phyloP scores from a whole-genome alignment of 2,888 invertebrate species.

The Drosophila hamatofila region DNA sequence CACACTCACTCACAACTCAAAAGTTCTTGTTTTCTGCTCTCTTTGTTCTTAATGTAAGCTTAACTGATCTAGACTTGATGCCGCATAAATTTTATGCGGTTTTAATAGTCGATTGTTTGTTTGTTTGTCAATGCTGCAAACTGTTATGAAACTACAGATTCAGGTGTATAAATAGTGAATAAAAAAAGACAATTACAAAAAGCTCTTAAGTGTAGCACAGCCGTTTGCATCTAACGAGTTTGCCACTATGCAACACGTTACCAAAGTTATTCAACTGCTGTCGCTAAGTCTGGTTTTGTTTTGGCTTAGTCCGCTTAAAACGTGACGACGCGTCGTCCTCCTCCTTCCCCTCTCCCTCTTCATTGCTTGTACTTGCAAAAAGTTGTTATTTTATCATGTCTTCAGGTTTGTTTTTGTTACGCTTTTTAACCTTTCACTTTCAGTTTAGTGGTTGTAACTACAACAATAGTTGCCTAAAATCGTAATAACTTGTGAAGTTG shows the following conservation, averaged over 20 bases:
- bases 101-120: slow-evolving; percentile 10
- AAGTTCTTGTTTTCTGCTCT: slow-evolving; percentile 1
- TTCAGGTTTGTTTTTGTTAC: slow-evolving; percentile 23
- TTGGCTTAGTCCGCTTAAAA: slow-evolving; percentile 6
- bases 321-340: slow-evolving; percentile 23
- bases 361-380: slow-evolving; percentile 51
- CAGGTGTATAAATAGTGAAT: slow-evolving; percentile 8
- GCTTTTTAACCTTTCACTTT: slow-evolving; percentile 76
- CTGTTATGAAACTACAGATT: slow-evolving; percentile 21
- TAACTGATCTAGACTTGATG: slow-evolving; percentile 39
- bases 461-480: slow-evolving; percentile 1
- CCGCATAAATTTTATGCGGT: neutral
- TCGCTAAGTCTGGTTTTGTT: slow-evolving; percentile 1
- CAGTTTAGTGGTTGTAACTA: slow-evolving; percentile 41
- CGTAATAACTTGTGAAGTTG: neutral
- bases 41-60: slow-evolving; percentile 16
- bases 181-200: slow-evolving; percentile 10
- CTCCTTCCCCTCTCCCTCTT: neutral
- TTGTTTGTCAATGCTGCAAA: slow-evolving; percentile 9
- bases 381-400: slow-evolving; percentile 37
- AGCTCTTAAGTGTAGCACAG: slow-evolving; percentile 10
- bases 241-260: slow-evolving; percentile 1
- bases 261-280: slow-evolving; percentile 8
- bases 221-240: slow-evolving; percentile 6
- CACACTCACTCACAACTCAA: neutral